Conservation (phyloP, 2,888 invertebrate species). For the Hydraecia micacea region DNA sequence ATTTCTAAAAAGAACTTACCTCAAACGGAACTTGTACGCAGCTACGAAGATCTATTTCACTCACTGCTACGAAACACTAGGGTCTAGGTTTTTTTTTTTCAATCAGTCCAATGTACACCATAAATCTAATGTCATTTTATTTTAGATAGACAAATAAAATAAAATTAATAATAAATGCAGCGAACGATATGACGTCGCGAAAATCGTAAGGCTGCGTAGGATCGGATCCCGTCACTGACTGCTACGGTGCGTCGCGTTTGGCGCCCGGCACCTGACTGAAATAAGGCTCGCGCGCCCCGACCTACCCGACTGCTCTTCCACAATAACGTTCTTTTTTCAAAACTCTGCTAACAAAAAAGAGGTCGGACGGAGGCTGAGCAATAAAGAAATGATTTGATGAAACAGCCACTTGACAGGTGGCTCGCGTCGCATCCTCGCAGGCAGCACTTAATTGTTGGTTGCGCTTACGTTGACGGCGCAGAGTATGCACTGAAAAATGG, state of each 20-base stretch:
- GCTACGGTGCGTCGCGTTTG: slow-evolving; percentile 83
- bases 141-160: slow-evolving; percentile 32
- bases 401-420: slow-evolving; percentile 89
- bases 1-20: slow-evolving; percentile 72
- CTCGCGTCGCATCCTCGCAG: slow-evolving; percentile 84
- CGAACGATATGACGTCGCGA: slow-evolving; percentile 67
- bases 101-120: slow-evolving; percentile 64
- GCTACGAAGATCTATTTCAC: slow-evolving; percentile 76
- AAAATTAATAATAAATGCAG: slow-evolving; percentile 46
- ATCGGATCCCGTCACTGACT: slow-evolving; percentile 68
- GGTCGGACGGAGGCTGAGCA: slow-evolving; percentile 86
- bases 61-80: slow-evolving; percentile 79
- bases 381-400: slow-evolving; percentile 90
- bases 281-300: slow-evolving; percentile 87
- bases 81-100: slow-evolving; percentile 40
- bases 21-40: slow-evolving; percentile 74
- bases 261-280: slow-evolving; percentile 89
- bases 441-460: slow-evolving; percentile 86
- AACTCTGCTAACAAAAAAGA: slow-evolving; percentile 85
- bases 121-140: slow-evolving; percentile 60
- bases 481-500: slow-evolving; percentile 86
- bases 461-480: slow-evolving; percentile 79
- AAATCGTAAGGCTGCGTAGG: slow-evolving; percentile 78
- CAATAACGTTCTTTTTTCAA: slow-evolving; percentile 86
- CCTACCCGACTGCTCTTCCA: slow-evolving; percentile 87